Base-by-base conservation (phyloP, 1,140 invertebrate species). In the Leptopilina boulardi region DNA sequence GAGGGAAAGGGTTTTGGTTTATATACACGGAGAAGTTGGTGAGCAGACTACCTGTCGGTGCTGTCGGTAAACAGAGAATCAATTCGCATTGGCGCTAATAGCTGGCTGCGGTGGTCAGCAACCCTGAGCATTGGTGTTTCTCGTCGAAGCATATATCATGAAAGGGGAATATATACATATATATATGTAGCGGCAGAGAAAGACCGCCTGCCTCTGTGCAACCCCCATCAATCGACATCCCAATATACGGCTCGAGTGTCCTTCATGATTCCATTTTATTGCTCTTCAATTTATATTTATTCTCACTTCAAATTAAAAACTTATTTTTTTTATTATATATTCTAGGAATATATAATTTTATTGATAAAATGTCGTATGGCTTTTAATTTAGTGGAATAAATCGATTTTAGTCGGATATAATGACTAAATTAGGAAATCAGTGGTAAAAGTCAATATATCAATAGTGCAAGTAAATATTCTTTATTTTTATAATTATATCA, bases 41-140 rank as follows among this genome's bases (percentile, higher is more conserved):
- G 13, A 30, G 56, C 56, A 66, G 56, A 66, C 21, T 21, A 21
- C 11, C 23, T 13, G 56, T 71, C 76, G 77, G 73, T 76, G 71
- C 82, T 81, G 77, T 70, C 76, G 77, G 82, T 83, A 85, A 87
- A 88, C 81, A 84, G 81, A 80, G 81, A 85, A 87, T 88, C 85
- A 83, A 83, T 87, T 86, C 83, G 79, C 76, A 84, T 82, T 81
- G 30, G 83, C 81, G 82, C 83, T 87, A 88, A 87, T 87, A 84
- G 82, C 79, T 74, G 79, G 83, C 78, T 78, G 83, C 83, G 70
- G 78, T 82, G 80, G 84, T 82, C 80, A 75, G 80, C 77, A 77
- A 78, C 83, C 78, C 76, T 71, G 74, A 74, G 73, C 78, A 79
- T 72, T 74, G 44, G 47, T 51, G 34, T 59, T 66, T 44, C 71